A percentile compares a stretch with the other conserved stretches of the same genome.
Evolutionary conservation across 2,113 vertebrate genomes (phyloP).

Genomic region (Sisor rabdophorus): DNA sequence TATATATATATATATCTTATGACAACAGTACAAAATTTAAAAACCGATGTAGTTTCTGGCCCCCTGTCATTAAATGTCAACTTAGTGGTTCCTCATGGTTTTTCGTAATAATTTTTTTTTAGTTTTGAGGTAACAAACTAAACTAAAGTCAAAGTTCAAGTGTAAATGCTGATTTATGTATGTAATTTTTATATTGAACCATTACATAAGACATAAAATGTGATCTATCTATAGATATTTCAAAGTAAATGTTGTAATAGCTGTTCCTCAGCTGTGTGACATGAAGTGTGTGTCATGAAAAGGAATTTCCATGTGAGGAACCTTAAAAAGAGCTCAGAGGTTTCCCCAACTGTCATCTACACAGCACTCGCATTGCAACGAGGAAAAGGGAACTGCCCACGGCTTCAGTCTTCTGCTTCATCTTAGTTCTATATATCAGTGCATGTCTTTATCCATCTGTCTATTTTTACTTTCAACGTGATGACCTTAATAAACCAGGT

Average conservation of each 20-base stretch:
- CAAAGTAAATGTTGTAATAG: neutral
- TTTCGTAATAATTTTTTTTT: too few species aligned
- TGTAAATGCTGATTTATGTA: too few species aligned
- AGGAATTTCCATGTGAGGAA: constrained; percentile 64
- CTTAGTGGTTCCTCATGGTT: too few species aligned
- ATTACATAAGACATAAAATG: too few species aligned
- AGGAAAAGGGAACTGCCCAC: neutral
- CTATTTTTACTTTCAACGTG: constrained; percentile 2
- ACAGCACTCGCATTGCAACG: neutral
- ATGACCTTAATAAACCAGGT: constrained; percentile 32
- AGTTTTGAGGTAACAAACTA: too few species aligned
- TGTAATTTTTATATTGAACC: too few species aligned
- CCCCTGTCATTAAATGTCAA: too few species aligned
- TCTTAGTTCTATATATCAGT: neutral
- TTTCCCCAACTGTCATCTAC: neutral
- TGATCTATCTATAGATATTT: neutral
- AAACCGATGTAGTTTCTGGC: too few species aligned
- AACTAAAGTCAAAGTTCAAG: too few species aligned
- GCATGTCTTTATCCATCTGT: neutral
- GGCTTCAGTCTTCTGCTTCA: neutral
- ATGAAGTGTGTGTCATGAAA: constrained; percentile 51
- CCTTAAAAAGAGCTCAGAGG: constrained; percentile 21
- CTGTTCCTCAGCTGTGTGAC: constrained; percentile 21
- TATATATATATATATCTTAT: too few species aligned
- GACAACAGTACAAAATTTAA: too few species aligned